Evolutionary conservation across 2,113 vertebrate genomes (phyloP).

Genomic region (Nematolebias whitei): DNA sequence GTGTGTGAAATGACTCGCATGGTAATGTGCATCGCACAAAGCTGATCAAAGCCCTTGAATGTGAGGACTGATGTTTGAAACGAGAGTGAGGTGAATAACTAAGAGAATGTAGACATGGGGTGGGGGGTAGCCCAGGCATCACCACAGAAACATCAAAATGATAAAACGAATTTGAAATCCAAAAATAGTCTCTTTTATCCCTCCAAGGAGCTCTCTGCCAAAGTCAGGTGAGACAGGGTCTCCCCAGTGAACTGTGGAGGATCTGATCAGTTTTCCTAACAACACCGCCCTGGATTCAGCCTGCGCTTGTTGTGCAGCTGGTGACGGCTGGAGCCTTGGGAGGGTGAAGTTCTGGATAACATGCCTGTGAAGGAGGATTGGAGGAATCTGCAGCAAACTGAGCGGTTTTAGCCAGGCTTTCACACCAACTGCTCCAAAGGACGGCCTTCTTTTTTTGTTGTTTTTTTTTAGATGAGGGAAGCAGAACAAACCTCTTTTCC

Average conservation of each 20-base stretch:
- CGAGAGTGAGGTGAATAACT: conserved; percentile 9
- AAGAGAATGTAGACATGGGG: neutral
- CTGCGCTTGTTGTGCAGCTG: conserved; percentile 36
- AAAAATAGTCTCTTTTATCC: conserved; percentile 27
- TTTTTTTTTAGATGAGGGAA: conserved; percentile 10
- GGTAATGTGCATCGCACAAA: conserved; percentile 45
- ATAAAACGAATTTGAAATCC: conserved; percentile 5
- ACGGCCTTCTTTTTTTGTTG: neutral
- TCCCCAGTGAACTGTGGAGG: conserved; percentile 23
- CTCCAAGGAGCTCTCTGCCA: conserved; percentile 14
- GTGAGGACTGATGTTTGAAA: conserved; percentile 59
- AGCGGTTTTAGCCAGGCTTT: conserved; percentile 53
- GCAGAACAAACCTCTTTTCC: conserved; percentile 9
- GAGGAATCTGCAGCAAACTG: conserved; percentile 54
- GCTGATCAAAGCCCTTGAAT: conserved; percentile 64
- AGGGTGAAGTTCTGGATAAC: conserved; percentile 63
- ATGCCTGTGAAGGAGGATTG: conserved; percentile 50
- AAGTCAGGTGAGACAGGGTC: conserved; percentile 37
- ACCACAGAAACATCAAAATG: conserved; percentile 37
- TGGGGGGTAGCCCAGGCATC: conserved; percentile 1
- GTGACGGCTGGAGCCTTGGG: conserved; percentile 47
- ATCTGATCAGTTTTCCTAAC: conserved; percentile 22
- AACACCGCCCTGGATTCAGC: conserved; percentile 38
- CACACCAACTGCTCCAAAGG: conserved; percentile 40
- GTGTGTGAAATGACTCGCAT: conserved; percentile 51